Evolutionary conservation across 2,888 invertebrate genomes (phyloP).

Genomic region (Chalcosyrphus nemorum): DNA sequence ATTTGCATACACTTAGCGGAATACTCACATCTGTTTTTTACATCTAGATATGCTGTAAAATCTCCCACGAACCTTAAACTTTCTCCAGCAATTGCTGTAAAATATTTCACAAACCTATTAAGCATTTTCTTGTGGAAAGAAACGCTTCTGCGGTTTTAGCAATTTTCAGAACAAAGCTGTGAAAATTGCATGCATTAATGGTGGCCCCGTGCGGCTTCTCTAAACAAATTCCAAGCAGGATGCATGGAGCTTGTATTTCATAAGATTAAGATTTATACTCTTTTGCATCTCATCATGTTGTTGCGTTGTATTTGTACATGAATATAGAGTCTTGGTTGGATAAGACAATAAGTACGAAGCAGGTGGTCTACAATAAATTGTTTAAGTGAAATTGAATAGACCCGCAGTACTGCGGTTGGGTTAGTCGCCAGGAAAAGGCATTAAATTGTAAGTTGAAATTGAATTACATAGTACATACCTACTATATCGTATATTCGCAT

Average conservation of each 20-base stretch:
- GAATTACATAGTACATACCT: not conserved
- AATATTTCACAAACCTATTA: not conserved
- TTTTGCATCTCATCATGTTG: constrained; percentile 24
- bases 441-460: not conserved
- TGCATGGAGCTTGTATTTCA: constrained; percentile 37
- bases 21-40: not conserved
- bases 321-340: not conserved
- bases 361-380: constrained; percentile 42
- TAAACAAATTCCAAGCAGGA: constrained; percentile 22
- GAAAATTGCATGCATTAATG: constrained; percentile 8
- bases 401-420: not conserved
- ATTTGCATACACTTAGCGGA: too few relatives aligned
- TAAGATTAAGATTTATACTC: constrained; percentile 11
- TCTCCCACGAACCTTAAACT: constrained; percentile 1
- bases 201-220: constrained; percentile 17
- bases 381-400: constrained; percentile 21
- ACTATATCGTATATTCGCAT: not conserved
- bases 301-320: not conserved
- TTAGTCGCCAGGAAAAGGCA: not conserved
- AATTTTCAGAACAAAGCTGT: constrained; percentile 58
- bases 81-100: not conserved
- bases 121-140: not conserved
- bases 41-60: not conserved
- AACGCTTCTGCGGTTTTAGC: constrained; percentile 18
- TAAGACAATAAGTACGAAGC: constrained; percentile 29